Percentiles rank a stretch among this genome's conserved stretches.
Evolutionary conservation across 2,888 invertebrate species (phyloP).

Genomic region (Amphipoea oculea): DNA sequence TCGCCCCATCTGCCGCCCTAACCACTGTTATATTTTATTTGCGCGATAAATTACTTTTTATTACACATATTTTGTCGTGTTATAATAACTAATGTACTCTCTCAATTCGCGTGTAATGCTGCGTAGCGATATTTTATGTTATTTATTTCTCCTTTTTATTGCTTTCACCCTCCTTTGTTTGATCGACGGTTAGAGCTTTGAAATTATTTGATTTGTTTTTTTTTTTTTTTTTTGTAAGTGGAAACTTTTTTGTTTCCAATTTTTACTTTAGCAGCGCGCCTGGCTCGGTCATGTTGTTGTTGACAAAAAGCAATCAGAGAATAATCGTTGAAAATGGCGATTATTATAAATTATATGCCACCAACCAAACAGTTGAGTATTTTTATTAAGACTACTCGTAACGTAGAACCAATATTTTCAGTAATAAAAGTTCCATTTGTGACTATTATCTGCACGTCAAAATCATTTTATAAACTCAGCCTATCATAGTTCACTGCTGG

Average conservation of each 20-base stretch:
- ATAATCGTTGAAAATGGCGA: too few relatives aligned
- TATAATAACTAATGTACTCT: conserved; percentile 91
- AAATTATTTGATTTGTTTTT: conserved; percentile 55
- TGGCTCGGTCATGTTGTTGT: not conserved
- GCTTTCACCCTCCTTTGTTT: conserved; percentile 76
- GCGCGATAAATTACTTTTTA: conserved; percentile 90
- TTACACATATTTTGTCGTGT: conserved; percentile 91
- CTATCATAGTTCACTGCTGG: too few relatives aligned
- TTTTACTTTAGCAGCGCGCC: not conserved
- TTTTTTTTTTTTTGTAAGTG: conserved; percentile 24
- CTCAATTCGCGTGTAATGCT: conserved; percentile 89
- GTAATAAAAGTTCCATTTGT: too few relatives aligned
- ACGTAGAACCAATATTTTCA: not conserved
- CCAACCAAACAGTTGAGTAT: not conserved
- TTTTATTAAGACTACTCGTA: not conserved
- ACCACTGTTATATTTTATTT: conserved; percentile 91
- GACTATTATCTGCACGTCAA: not conserved
- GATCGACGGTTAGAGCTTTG: conserved; percentile 65
- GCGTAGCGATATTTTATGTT: conserved; percentile 86
- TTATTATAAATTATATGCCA: not conserved
- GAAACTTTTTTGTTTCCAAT: not conserved
- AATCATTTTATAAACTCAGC: not conserved
- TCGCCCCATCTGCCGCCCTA: conserved; percentile 90
- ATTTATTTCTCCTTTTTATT: conserved; percentile 85
- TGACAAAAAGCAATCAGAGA: not conserved